phyloP scores from a whole-genome alignment of 2,797 vertebrate species.

The Aplochiton taeniatus region DNA sequence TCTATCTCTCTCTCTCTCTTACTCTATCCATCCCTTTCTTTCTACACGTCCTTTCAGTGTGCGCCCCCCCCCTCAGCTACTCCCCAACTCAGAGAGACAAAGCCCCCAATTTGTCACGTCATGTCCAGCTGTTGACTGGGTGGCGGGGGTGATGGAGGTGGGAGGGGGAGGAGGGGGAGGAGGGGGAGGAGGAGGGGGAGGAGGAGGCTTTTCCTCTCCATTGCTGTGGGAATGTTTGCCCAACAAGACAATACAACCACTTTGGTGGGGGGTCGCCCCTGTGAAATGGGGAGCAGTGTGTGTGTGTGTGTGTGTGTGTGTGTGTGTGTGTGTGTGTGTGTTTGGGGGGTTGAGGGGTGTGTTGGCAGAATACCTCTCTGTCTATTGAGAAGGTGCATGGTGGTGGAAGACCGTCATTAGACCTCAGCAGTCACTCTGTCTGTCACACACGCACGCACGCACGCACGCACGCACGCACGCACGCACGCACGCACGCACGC shows the following conservation, averaged over 20 bases:
- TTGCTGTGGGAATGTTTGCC: constrained; percentile 70
- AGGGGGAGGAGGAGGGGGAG: constrained; percentile 36
- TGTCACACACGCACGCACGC: constrained; percentile 23
- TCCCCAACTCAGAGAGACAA: constrained; percentile 54
- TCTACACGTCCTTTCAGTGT: constrained; percentile 48
- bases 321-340: constrained; percentile 22
- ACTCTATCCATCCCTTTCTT: constrained; percentile 49
- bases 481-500: background rate
- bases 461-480: constrained; percentile 26
- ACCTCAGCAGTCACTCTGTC: constrained; percentile 58
- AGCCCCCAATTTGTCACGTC: constrained; percentile 69
- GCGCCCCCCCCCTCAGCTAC: constrained; percentile 15
- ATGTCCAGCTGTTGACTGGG: constrained; percentile 68
- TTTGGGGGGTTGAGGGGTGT: constrained; percentile 39
- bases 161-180: background rate
- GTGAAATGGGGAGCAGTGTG: background rate
- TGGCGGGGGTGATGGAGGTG: background rate
- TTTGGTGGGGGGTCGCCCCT: constrained; percentile 15
- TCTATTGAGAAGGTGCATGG: constrained; percentile 48
- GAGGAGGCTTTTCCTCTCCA: constrained; percentile 42
- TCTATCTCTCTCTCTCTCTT: background rate
- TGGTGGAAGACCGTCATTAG: constrained; percentile 60
- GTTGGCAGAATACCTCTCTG: no score
- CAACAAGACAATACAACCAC: constrained; percentile 59
- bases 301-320: constrained; percentile 22